Conservation (phyloP, 2,888 invertebrate genomes). For the Caenorhabditis sp. region DNA sequence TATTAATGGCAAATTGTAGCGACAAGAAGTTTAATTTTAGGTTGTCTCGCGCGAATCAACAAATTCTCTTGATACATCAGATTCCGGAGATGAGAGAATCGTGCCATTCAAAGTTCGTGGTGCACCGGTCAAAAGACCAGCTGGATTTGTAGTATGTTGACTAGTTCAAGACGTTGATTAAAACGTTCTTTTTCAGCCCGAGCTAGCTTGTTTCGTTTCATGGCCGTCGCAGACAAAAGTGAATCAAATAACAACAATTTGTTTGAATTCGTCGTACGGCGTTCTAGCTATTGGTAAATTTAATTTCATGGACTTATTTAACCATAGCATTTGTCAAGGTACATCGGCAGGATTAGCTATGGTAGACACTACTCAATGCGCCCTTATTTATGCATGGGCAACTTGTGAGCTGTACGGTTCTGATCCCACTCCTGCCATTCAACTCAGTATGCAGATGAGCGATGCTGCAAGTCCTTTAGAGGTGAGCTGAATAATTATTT, state of each 20-base stretch:
- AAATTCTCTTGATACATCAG: conserved; percentile 74
- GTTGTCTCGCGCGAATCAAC: conserved; percentile 71
- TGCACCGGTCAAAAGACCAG: conserved; percentile 90
- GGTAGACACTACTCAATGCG: conserved; percentile 75
- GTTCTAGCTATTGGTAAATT: conserved; percentile 85
- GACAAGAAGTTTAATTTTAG: conserved; percentile 33
- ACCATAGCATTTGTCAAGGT: no score
- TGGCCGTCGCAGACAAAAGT: conserved; percentile 88
- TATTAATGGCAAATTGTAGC: no score
- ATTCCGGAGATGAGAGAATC: conserved; percentile 72
- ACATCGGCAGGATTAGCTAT: conserved; percentile 70
- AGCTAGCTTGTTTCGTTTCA: conserved; percentile 94
- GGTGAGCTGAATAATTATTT: conserved; percentile 40
- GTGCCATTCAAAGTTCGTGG: conserved; percentile 86
- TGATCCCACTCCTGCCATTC: conserved; percentile 75
- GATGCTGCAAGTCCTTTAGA: conserved; percentile 69
- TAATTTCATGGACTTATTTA: no score
- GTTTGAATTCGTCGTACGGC: conserved; percentile 96
- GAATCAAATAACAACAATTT: conserved; percentile 92
- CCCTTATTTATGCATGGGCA: conserved; percentile 80
- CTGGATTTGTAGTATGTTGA: conserved; percentile 91
- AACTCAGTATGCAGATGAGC: conserved; percentile 65
- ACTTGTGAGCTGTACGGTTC: conserved; percentile 77
- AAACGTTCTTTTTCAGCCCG: conserved; percentile 86
- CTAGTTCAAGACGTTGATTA: not conserved